These are phyloP conservation scores for Macrotis lagotis DNA, from an alignment of 2,113 vertebrate genomes.

Conservation along the genomic window DNA sequence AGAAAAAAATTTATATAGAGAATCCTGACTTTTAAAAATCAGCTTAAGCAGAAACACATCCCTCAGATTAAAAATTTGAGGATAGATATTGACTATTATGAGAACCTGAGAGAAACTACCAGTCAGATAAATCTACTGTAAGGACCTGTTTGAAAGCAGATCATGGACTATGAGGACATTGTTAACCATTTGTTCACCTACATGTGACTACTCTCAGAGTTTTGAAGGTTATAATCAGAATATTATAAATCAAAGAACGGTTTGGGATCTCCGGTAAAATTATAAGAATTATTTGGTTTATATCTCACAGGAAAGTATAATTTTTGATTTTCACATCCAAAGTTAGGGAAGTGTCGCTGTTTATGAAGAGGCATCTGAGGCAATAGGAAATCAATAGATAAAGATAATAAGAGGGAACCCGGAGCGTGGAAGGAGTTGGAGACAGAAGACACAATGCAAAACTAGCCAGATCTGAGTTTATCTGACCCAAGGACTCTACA, in stretches of 20 bases:
- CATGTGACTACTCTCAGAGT: background rate
- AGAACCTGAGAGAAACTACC: background rate
- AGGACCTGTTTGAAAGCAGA: background rate
- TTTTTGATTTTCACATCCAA: background rate
- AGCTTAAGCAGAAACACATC: background rate
- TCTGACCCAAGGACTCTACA: background rate
- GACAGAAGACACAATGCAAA: background rate
- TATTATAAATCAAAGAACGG: background rate
- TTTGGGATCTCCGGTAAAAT: background rate
- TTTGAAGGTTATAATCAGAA: background rate
- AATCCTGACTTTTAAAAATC: background rate
- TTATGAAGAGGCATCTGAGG: background rate
- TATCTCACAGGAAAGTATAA: background rate
- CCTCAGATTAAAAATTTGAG: background rate
- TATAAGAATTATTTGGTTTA: background rate
- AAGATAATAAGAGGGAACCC: background rate
- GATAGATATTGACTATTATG: background rate
- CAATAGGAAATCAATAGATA: background rate
- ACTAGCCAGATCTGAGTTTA: background rate
- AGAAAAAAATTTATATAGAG: background rate
- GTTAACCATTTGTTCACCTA: background rate
- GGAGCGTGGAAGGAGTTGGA: background rate
- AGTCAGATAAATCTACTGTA: background rate
- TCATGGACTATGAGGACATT: background rate
- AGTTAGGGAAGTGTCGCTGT: background rate